These are phyloP conservation scores for Orthonevra nobilis DNA, from an alignment of 2,888 invertebrate genomes.

Conservation along the genomic window DNA sequence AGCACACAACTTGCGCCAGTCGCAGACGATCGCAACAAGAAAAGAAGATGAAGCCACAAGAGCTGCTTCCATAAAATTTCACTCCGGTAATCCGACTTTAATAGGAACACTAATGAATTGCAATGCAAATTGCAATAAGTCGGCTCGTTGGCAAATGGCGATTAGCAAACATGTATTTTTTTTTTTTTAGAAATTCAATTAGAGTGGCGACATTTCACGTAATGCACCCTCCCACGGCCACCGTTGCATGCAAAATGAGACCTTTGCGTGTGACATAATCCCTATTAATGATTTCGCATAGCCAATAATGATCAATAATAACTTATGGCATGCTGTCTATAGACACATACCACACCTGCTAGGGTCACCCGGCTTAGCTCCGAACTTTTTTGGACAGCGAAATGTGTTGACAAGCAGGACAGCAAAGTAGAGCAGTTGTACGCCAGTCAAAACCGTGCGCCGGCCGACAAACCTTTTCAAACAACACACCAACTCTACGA, in stretches of 20 bases:
- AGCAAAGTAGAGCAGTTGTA: slow-evolving; percentile 16
- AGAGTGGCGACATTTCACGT: slow-evolving; percentile 33
- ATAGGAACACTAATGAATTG: slow-evolving; percentile 38
- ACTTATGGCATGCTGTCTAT: no score
- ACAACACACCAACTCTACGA: slow-evolving; percentile 14
- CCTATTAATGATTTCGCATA: slow-evolving; percentile 9
- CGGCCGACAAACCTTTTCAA: slow-evolving; percentile 13
- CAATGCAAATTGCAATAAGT: slow-evolving; percentile 28
- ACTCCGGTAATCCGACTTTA: slow-evolving; percentile 48
- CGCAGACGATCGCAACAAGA: neutral
- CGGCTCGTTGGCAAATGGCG: neutral
- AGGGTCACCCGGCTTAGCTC: no score
- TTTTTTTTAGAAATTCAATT: slow-evolving; percentile 16
- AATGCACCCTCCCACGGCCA: neutral
- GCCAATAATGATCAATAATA: no score
- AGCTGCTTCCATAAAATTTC: slow-evolving; percentile 34
- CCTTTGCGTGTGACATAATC: slow-evolving; percentile 19
- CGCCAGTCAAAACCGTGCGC: neutral
- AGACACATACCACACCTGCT: slow-evolving; percentile 22
- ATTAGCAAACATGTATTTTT: no score
- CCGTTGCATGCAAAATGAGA: slow-evolving; percentile 37
- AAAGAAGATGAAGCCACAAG: slow-evolving; percentile 24
- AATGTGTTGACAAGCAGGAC: slow-evolving; percentile 32
- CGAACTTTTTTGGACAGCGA: no score
- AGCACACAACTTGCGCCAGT: slow-evolving; percentile 37